These are phyloP conservation scores for Phyllotis vaccarum DNA, from an alignment of 2,797 vertebrate genomes.

Conservation along the genomic window DNA sequence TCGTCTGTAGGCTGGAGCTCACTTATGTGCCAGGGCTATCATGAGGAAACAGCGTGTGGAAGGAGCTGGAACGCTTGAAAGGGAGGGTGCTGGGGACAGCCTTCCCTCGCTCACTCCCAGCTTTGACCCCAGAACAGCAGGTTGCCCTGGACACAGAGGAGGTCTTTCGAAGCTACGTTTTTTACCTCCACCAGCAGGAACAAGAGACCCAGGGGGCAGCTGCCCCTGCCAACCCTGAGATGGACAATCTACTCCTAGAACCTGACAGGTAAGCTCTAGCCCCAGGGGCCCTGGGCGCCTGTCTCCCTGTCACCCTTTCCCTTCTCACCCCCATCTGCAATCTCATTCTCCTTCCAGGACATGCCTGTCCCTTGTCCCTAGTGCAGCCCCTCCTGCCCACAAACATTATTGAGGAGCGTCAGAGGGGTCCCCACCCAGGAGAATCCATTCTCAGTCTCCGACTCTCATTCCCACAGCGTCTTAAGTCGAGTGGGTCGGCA, in stretches of 20 bases:
- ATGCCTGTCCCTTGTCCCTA: neutral
- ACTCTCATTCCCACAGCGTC: constrained; percentile 70
- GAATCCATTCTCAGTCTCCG: fast-evolving
- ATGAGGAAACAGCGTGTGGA: too few relatives aligned
- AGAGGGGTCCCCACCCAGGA: neutral
- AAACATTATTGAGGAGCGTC: neutral
- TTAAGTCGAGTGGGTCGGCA: constrained; percentile 86
- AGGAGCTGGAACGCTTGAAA: neutral
- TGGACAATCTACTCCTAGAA: constrained; percentile 82
- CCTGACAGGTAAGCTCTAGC: constrained; percentile 83
- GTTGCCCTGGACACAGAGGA: constrained; percentile 87
- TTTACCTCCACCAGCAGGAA: constrained; percentile 87
- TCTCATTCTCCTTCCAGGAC: neutral
- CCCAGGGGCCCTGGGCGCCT: neutral
- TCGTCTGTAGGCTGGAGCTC: neutral
- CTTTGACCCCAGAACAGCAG: constrained; percentile 84
- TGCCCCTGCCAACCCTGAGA: constrained; percentile 86
- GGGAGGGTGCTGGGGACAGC: neutral
- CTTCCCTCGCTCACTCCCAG: constrained; percentile 38
- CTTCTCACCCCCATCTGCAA: neutral
- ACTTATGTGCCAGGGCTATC: neutral
- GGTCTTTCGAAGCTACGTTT: constrained; percentile 89
- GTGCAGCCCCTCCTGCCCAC: neutral
- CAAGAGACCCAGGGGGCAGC: constrained; percentile 83
- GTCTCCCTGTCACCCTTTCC: too few relatives aligned